Conservation (phyloP, 2,113 vertebrate species). For the Saimiri boliviensis region DNA sequence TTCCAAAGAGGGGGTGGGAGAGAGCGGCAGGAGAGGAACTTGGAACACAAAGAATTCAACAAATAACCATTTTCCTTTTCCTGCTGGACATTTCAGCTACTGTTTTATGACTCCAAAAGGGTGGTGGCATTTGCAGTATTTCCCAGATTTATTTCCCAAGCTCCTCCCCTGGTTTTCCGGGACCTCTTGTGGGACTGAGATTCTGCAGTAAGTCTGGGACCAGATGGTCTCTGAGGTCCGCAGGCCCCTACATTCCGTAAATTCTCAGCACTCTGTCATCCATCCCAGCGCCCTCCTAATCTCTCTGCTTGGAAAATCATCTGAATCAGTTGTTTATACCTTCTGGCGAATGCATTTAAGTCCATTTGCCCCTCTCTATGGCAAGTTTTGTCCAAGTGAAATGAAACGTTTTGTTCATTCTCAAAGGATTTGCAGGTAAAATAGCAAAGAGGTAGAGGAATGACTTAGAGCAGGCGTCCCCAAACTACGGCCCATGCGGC, state of each 20-base stretch:
- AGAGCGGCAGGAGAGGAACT: not conserved
- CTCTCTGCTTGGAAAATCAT: constrained; percentile 32
- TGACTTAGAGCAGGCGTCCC: not conserved
- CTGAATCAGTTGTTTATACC: not conserved
- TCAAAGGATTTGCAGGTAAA: not conserved
- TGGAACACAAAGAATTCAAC: not conserved
- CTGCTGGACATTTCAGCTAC: not conserved
- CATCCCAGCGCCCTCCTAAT: not conserved
- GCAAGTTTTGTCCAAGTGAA: not conserved
- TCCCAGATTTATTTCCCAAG: not conserved
- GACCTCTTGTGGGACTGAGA: not conserved
- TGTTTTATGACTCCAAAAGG: not conserved
- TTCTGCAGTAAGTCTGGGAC: not conserved
- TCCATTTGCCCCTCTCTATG: not conserved
- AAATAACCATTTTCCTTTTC: not conserved
- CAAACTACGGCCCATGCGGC: too few relatives aligned
- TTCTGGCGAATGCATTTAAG: not conserved
- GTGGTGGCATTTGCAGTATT: too few relatives aligned
- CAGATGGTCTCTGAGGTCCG: not conserved
- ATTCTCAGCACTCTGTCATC: constrained; percentile 29
- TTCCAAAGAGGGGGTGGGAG: not conserved
- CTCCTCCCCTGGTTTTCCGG: not conserved
- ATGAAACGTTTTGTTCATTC: not conserved
- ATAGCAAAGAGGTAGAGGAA: not conserved
- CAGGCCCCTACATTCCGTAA: not conserved